phyloP scores from a whole-genome alignment of 2,888 invertebrate genomes.

The Volucella inflata region DNA sequence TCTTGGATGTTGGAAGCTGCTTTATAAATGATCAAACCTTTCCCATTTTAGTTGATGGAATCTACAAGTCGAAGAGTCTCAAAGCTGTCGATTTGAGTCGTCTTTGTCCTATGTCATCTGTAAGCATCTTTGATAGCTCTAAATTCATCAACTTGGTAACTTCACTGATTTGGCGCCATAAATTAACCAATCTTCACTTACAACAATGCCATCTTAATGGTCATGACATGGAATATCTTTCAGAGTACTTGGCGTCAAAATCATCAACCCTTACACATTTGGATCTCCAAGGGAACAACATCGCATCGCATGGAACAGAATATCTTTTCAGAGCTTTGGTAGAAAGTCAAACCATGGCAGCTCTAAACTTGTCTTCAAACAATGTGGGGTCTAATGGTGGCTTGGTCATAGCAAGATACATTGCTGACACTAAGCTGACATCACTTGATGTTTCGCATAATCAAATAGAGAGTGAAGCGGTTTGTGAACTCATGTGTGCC shows the following conservation, averaged over 20 bases:
- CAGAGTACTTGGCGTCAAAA: slow-evolving; percentile 78
- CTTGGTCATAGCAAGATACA: slow-evolving; percentile 79
- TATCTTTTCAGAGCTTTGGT: slow-evolving; percentile 78
- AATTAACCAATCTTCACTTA: slow-evolving; percentile 79
- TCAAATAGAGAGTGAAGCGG: slow-evolving; percentile 77
- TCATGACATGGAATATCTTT: slow-evolving; percentile 80
- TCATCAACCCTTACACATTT: slow-evolving; percentile 77
- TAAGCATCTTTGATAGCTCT: slow-evolving; percentile 78
- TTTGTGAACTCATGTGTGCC: slow-evolving; percentile 79
- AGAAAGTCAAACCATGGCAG: slow-evolving; percentile 75
- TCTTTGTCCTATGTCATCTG: slow-evolving; percentile 75
- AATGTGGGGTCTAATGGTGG: slow-evolving; percentile 80
- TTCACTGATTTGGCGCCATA: slow-evolving; percentile 80
- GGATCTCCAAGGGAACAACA: slow-evolving; percentile 79
- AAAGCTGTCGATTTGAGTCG: slow-evolving; percentile 78
- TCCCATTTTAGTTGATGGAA: slow-evolving; percentile 81
- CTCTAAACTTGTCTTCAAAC: slow-evolving; percentile 80
- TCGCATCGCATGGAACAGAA: slow-evolving; percentile 79
- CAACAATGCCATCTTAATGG: slow-evolving; percentile 80
- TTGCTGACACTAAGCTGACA: slow-evolving; percentile 74
- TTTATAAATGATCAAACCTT: slow-evolving; percentile 80
- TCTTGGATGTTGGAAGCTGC: slow-evolving; percentile 78
- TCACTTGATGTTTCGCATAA: slow-evolving; percentile 80
- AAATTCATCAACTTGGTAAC: slow-evolving; percentile 79
- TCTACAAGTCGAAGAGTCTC: slow-evolving; percentile 79